Evolutionary conservation across 2,888 invertebrate genomes (phyloP), one percentile per base, ranked within the genome.

Genomic region (Calameuta pallipes): DNA sequence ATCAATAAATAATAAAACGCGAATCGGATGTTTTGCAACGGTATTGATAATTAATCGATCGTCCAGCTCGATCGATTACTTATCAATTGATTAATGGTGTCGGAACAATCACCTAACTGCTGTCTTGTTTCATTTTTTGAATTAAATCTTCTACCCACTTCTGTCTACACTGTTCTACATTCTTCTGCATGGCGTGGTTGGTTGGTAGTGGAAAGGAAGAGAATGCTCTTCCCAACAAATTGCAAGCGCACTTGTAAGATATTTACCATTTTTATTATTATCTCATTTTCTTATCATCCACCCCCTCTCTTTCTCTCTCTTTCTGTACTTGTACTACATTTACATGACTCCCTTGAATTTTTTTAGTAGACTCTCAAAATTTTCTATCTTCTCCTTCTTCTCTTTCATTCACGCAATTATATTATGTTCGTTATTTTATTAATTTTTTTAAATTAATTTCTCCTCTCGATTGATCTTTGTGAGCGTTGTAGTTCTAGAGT

Each of bases 211-310:
- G 94, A 93, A 94, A 94, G 92, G 94, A 94, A 92, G 94, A 94
- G 92, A 94, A 93, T 94, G 94, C 93, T 93, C 94, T 94, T 92
- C 93, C 93, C 93, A 93, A 92, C 93, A 94, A 94, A 94, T 93
- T 94, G 92, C 93, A 93, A 93, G 93, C 93, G 92, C 93, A 94
- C 93, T 93, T 94, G 94, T 94, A 94, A 94, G 94, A 93, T 92
- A 92, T 92, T 90, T 90, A 90, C 87, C 86, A 90, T 88, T 90
- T 91, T 89, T 88, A 88, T 87, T 88, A 88, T 89, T 88, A 87
- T 84, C 84, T 80, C 83, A 56, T 56, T 56, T 56, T 56, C 23
- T 56, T 56, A 56, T 75, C 73, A 75, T 75, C 71, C n/a, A 23
- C 75, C 37, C 70, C 69, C 36, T n/a, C 71, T 71, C 71, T 71